phyloP scores from a whole-genome alignment of 2,113 vertebrate species.

The Camarhynchus parvulus region DNA sequence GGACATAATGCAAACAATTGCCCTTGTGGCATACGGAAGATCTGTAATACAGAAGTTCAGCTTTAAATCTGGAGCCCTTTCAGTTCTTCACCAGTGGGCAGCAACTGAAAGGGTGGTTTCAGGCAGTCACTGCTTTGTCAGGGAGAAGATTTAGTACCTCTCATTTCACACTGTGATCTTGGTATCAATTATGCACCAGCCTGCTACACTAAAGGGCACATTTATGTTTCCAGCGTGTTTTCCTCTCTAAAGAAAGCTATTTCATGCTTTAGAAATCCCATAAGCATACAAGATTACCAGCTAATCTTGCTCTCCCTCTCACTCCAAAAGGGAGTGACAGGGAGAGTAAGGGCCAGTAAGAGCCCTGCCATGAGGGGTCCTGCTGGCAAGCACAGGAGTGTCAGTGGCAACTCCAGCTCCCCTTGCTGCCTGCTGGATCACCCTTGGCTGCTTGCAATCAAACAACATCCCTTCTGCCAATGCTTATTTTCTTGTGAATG shows the following conservation, averaged over 20 bases:
- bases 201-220: background rate
- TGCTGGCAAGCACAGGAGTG: background rate
- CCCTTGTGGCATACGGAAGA: background rate
- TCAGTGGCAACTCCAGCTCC: background rate
- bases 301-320: background rate
- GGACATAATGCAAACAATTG: background rate
- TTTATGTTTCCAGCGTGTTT: background rate
- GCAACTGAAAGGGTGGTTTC: background rate
- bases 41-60: background rate
- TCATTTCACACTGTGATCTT: background rate
- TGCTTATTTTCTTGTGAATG: background rate
- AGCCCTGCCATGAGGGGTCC: background rate
- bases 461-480: background rate
- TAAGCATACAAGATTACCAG: background rate
- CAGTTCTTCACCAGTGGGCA: background rate
- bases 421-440: background rate
- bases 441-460: background rate
- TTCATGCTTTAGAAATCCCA: background rate
- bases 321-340: background rate
- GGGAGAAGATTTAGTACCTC: background rate
- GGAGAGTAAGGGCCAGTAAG: background rate
- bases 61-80: background rate
- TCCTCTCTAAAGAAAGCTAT: background rate
- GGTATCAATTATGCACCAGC: background rate
- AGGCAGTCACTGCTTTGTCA: background rate